phyloP scores from a whole-genome alignment of 2,888 invertebrate genomes.

The Phortica magna region DNA sequence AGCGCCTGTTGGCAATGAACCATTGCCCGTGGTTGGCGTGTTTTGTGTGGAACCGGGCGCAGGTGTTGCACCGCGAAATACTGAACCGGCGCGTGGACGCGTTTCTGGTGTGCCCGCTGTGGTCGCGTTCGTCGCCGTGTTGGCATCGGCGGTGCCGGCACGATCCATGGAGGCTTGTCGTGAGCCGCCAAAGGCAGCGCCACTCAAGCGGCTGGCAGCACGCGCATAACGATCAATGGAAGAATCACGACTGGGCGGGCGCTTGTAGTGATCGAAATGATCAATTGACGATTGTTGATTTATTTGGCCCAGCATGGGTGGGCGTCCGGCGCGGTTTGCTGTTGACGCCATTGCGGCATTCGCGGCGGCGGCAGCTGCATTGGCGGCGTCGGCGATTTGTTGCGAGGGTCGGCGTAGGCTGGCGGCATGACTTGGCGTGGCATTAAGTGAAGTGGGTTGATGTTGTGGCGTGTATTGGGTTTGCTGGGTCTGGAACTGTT shows the following conservation, averaged over 20 bases:
- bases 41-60: conserved; percentile 48
- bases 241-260: conserved; percentile 92
- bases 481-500: conserved; percentile 58
- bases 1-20: conserved; percentile 81
- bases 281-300: conserved; percentile 86
- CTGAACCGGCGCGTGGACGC: conserved; percentile 80
- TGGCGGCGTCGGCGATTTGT: conserved; percentile 43
- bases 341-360: conserved; percentile 55
- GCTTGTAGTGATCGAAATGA: conserved; percentile 95
- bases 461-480: conserved; percentile 54
- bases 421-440: conserved; percentile 62
- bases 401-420: conserved; percentile 70
- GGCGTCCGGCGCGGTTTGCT: conserved; percentile 79
- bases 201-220: conserved; percentile 82
- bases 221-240: conserved; percentile 90
- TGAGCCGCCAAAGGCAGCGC: conserved; percentile 80
- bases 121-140: conserved; percentile 49
- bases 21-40: conserved; percentile 80
- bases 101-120: conserved; percentile 45
- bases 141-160: conserved; percentile 56
- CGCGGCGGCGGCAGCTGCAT: conserved; percentile 56
- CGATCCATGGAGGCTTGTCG: conserved; percentile 90
- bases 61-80: conserved; percentile 79
- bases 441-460: conserved; percentile 59
- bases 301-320: conserved; percentile 78